Conservation (phyloP, 2,888 invertebrate species). For the Thumatha senex region DNA sequence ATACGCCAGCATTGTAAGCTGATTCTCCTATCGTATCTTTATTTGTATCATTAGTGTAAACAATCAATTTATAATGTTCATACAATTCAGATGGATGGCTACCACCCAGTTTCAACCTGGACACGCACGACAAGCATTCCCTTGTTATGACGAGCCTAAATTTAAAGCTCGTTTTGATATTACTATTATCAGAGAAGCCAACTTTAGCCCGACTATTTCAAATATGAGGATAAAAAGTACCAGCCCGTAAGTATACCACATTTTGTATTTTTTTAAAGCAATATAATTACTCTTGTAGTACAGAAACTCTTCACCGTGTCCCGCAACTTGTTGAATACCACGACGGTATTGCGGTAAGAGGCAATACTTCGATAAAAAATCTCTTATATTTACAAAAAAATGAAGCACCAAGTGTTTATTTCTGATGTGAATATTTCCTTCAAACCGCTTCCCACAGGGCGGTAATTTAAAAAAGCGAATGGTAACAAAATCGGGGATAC, state of each 20-base stretch:
- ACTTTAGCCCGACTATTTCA: constrained; percentile 81
- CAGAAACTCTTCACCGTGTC: too few species aligned
- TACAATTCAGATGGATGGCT: constrained; percentile 86
- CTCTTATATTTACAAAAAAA: too few species aligned
- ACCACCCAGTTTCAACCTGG: constrained; percentile 92
- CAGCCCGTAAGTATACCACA: constrained; percentile 43
- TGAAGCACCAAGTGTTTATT: too few species aligned
- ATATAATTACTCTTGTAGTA: too few species aligned
- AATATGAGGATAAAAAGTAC: constrained; percentile 85
- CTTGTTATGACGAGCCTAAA: constrained; percentile 94
- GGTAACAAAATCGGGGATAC: too few species aligned
- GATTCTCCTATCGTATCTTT: constrained; percentile 41
- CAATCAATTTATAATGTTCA: not conserved
- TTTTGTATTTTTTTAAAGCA: too few species aligned
- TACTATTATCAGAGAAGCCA: constrained; percentile 83
- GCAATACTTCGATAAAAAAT: too few species aligned
- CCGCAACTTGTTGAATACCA: too few species aligned
- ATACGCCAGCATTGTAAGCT: constrained; percentile 46
- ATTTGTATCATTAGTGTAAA: constrained; percentile 44
- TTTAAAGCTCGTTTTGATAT: constrained; percentile 91
- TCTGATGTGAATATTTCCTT: too few species aligned
- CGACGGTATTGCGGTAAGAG: too few species aligned
- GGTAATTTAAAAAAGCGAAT: too few species aligned
- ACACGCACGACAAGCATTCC: constrained; percentile 91
- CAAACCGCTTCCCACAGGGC: too few species aligned